Evolutionary conservation across 2,113 vertebrate genomes (phyloP), one percentile per base, ranked within the genome.

Genomic region (Numida meleagris): DNA sequence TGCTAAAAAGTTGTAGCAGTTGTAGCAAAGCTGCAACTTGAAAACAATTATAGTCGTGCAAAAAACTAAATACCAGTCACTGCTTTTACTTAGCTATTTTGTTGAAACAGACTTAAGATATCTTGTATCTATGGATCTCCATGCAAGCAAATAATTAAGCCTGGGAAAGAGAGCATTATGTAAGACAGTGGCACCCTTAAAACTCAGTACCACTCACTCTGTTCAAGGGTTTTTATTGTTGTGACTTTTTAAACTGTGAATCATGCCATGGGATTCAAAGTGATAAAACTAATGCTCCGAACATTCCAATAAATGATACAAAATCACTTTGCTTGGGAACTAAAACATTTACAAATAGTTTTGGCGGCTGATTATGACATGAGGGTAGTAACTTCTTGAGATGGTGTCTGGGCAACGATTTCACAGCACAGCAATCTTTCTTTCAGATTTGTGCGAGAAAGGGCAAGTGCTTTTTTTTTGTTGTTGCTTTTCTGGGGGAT

Each of bases 121-220:
- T 31, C 10, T 12, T 38, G 76, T 31, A 21, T 46, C 12, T 72
- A 18, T 55, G 3, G 5, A 66, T 29, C 15, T 76, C 51, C 10
- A 2, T 75, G 70, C 43, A 31, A 43, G 19, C 25, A 33, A 68
- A 55, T 48, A 61, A 68, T 66, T 14, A 48, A 67, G 21, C 17
- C 34, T 20, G 33, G 12, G 33, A 23, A 72, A 31, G 6, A 25
- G 20, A 24, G 14, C 31, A 34, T 8, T 75, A 6, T 4, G 0
- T 58, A 3, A 58, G 42, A 27, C 24, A 38, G 2, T 51, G 77
- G 27, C 10, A 38, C 50, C 24, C 43, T 36, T 51, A 76, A 77
- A 11, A 6, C 3, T 3, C 19, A 15, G 40, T 18, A n/a, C 23
- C 16, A 25, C 0, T 38, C 9, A 3, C 13, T 20, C 12, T 42